A percentile compares a stretch with the other conserved stretches of the same genome.
Conservation (phyloP, 2,888 invertebrate species). For the Dryobotodes eremita region DNA sequence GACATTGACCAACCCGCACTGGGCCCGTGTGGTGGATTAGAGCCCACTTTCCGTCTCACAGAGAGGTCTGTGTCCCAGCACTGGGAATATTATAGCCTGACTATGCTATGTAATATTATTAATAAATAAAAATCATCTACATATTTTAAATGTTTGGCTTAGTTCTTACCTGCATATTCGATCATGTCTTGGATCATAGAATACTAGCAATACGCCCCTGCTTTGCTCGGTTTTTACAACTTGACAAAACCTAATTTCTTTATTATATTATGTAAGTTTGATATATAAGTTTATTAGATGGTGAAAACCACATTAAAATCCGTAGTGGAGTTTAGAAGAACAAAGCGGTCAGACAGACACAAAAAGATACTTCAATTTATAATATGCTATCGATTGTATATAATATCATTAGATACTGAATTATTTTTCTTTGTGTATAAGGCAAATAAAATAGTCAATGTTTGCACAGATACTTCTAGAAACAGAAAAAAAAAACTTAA, state of each 20-base stretch:
- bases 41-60: too few relatives aligned
- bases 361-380: too few relatives aligned
- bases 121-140: constrained; percentile 10
- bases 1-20: too few relatives aligned
- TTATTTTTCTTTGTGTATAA: not conserved
- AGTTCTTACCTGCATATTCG: not conserved
- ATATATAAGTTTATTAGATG: not conserved
- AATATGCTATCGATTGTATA: not conserved
- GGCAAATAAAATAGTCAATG: constrained; percentile 1
- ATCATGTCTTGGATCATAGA: not conserved
- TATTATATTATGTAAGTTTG: not conserved
- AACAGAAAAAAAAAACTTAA: constrained; percentile 24
- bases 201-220: not conserved
- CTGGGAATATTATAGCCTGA: too few relatives aligned
- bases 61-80: too few relatives aligned
- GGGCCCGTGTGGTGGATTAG: too few relatives aligned
- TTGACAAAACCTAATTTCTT: not conserved
- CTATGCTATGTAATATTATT: not conserved
- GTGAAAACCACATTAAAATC: not conserved
- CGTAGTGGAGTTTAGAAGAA: not conserved
- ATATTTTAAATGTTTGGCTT: not conserved
- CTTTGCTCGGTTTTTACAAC: not conserved
- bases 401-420: not conserved
- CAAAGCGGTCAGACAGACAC: not conserved
- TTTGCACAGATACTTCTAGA: constrained; percentile 26